Evolutionary conservation across 2,113 vertebrate genomes (phyloP), one percentile per base, ranked within the genome.

Genomic region (Porphyrio hochstetteri): DNA sequence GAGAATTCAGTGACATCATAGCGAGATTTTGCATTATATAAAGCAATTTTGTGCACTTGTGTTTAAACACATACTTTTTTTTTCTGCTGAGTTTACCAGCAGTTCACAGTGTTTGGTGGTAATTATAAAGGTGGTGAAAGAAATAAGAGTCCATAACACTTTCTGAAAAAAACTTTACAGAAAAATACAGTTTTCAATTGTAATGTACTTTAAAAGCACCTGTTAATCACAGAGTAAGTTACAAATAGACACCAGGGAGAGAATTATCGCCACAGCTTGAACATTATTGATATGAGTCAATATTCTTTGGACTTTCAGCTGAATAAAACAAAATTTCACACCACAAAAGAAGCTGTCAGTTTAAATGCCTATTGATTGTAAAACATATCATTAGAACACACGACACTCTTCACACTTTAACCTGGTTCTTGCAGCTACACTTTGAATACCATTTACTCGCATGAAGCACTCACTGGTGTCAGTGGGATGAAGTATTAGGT

Each of bases 151-250:
- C 24, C 33, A n/a, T 16, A 81, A 38, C 25, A 61, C 13, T 71
- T 83, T 56, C 48, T 60, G 10, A 69, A 69, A 52, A 46, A 48
- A 1, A 6, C 33, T 76, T 75, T 48, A 27, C 11, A 48, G 11
- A 75, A 25, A 84, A 81, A 33, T 44, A 87, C 13, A 69, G 53
- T 55, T 85, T 94, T 82, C n/a, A 53, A 27, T 53, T 91, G 87
- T 48, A 64, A 82, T 23, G 9, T 35, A 50, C 15, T 93, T 91
- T 85, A 79, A 85, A 93, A 79, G 27, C 35, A 85, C 56, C 65
- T 92, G 63, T 89, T 96, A 89, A 95, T 87, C 74, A 91, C 48
- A 61, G 48, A 86, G 46, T n/a, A 89, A 82, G 53, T 15, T 86
- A n/a, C 36, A 84, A 78, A 75, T 17, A 67, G 64, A 44, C 77